These are phyloP conservation scores for Andrena hattorfiana DNA, from an alignment of 2,888 invertebrate species.

Conservation along the genomic window DNA sequence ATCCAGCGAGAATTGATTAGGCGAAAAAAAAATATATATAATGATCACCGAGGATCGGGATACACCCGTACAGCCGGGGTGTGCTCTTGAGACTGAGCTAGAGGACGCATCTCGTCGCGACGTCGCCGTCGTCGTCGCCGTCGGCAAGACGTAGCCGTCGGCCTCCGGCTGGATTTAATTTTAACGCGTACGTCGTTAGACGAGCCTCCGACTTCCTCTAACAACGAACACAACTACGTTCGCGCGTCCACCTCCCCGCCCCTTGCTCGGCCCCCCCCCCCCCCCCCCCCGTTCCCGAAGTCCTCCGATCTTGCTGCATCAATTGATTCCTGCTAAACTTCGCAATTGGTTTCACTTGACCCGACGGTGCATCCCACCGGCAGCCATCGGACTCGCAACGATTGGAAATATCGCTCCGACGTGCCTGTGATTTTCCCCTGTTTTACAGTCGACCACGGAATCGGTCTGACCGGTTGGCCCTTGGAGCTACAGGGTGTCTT, in stretches of 20 bases:
- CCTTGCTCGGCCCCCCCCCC: constrained; percentile 5
- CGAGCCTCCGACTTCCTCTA: constrained; percentile 77
- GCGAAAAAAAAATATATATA: background rate
- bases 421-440: background rate
- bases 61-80: constrained; percentile 79
- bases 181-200: constrained; percentile 80
- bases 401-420: constrained; percentile 31
- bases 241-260: constrained; percentile 30
- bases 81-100: constrained; percentile 85
- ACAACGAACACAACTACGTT: constrained; percentile 50
- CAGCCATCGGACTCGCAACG: constrained; percentile 23
- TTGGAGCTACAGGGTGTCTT: background rate
- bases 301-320: constrained; percentile 44
- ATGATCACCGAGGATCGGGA: constrained; percentile 42
- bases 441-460: too few relatives aligned
- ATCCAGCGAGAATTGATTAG: background rate
- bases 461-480: background rate
- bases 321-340: constrained; percentile 68
- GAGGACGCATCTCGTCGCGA: constrained; percentile 82
- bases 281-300: background rate
- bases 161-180: constrained; percentile 83
- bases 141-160: constrained; percentile 75
- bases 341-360: constrained; percentile 74
- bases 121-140: constrained; percentile 76
- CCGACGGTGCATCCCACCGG: constrained; percentile 44